A percentile compares a stretch with the other conserved stretches of the same genome.
These are phyloP conservation scores for Alloplasta piceator DNA, from an alignment of 2,888 invertebrate genomes.

Conservation along the genomic window DNA sequence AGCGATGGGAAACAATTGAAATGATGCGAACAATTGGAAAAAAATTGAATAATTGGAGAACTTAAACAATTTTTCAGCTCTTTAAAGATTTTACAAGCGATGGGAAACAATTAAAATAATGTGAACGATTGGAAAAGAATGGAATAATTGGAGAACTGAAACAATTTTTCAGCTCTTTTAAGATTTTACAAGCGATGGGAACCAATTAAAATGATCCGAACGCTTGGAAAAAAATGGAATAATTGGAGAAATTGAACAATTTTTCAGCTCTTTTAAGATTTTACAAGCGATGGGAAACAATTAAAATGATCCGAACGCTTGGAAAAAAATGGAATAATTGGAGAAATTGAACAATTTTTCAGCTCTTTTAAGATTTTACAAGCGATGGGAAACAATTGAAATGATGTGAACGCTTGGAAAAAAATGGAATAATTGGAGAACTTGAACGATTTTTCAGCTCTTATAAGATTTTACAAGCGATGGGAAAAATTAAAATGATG, in stretches of 20 bases:
- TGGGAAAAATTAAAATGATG: not conserved
- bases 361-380: not conserved
- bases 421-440: not conserved
- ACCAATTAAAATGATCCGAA: not conserved
- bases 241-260: no score
- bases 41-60: not conserved
- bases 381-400: not conserved
- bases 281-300: no score
- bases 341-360: conserved; percentile 7
- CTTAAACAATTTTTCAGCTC: conserved; percentile 2
- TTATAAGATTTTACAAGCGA: not conserved
- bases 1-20: no score
- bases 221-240: not conserved
- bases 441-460: conserved; percentile 1
- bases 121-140: not conserved
- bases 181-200: not conserved
- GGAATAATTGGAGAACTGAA: not conserved
- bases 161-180: not conserved
- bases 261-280: no score
- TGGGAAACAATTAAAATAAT: not conserved
- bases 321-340: not conserved
- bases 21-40: not conserved
- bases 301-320: not conserved
- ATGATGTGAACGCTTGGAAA: not conserved
- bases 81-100: not conserved